Conservation (phyloP, 2,113 vertebrate genomes). For the Gorilla gorilla region DNA sequence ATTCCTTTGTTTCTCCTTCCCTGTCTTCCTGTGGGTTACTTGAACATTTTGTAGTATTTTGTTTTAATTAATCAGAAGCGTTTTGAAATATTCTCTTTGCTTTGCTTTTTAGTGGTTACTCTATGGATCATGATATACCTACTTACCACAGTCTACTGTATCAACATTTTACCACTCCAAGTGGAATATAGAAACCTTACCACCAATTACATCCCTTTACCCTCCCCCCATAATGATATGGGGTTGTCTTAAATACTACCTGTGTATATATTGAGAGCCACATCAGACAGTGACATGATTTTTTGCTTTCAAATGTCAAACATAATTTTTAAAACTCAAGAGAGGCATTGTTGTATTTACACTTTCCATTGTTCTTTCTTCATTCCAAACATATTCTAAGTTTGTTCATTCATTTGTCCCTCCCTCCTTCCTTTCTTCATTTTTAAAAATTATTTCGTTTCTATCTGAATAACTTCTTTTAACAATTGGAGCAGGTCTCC, state of each 20-base stretch:
- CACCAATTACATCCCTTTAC: neutral
- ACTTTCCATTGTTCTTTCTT: neutral
- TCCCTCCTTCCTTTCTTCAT: neutral
- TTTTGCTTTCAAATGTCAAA: neutral
- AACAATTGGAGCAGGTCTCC: neutral
- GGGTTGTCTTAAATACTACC: neutral
- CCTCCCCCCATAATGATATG: neutral
- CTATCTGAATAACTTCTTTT: neutral
- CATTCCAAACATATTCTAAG: neutral
- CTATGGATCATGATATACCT: neutral
- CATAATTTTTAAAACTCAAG: neutral
- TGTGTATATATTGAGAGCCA: neutral
- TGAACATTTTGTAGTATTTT: neutral
- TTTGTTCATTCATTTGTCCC: neutral
- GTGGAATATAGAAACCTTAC: neutral
- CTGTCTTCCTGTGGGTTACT: neutral
- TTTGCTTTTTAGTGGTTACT: neutral
- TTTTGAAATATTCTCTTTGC: neutral
- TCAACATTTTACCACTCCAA: neutral
- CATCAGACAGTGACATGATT: neutral
- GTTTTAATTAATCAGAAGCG: neutral
- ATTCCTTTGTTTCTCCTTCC: neutral
- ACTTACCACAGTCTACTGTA: neutral
- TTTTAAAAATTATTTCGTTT: neutral
- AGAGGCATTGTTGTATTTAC: neutral